These are phyloP conservation scores for Hanleya hanleyi DNA, from an alignment of 2,888 invertebrate species.

Conservation along the genomic window DNA sequence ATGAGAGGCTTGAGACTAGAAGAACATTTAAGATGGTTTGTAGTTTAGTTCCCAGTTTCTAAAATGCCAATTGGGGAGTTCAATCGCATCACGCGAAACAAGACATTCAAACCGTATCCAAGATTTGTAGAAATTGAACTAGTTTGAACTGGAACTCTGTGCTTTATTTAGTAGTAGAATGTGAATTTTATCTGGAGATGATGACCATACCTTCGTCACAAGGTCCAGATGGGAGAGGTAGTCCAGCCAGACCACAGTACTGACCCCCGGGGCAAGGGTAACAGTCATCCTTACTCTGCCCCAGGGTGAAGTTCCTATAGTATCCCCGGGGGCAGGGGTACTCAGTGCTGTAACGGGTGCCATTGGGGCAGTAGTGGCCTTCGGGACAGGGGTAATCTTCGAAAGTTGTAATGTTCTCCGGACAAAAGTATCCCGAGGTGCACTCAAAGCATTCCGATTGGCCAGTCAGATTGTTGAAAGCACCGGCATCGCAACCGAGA, in stretches of 20 bases:
- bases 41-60: no score
- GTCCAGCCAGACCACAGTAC: conserved; percentile 63
- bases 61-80: no score
- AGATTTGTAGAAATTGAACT: background rate
- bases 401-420: conserved; percentile 62
- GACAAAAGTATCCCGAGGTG: conserved; percentile 67
- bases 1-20: no score
- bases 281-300: conserved; percentile 58
- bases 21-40: no score
- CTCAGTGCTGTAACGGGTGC: conserved; percentile 52
- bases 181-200: background rate
- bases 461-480: conserved; percentile 67
- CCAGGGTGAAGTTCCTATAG: conserved; percentile 50
- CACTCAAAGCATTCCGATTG: conserved; percentile 60
- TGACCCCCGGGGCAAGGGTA: conserved; percentile 63
- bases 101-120: background rate
- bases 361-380: conserved; percentile 66
- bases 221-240: conserved; percentile 50
- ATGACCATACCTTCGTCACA: conserved; percentile 64
- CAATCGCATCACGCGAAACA: background rate
- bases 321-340: conserved; percentile 67
- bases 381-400: conserved; percentile 58
- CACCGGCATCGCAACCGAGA: conserved; percentile 62
- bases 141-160: background rate
- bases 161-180: background rate